These are phyloP conservation scores for Acleris sparsana DNA, from an alignment of 2,888 invertebrate genomes.

Conservation along the genomic window DNA sequence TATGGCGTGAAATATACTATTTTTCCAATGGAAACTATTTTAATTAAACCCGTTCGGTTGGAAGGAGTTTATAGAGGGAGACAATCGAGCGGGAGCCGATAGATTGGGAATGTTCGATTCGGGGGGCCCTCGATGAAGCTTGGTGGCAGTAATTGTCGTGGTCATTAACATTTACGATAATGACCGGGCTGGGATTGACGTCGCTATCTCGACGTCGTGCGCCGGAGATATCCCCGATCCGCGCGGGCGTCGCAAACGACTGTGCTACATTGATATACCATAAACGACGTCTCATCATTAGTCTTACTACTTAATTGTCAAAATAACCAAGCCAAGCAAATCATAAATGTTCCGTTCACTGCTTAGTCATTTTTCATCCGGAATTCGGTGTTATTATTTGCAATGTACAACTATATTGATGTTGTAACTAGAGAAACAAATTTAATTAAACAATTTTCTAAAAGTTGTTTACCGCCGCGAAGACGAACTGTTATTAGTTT, in stretches of 20 bases:
- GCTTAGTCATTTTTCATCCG: too few species aligned
- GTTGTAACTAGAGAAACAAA: too few species aligned
- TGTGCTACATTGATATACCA: constrained; percentile 26
- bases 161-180: constrained; percentile 82
- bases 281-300: constrained; percentile 20
- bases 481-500: too few species aligned
- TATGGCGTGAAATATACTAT: constrained; percentile 48
- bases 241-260: constrained; percentile 41
- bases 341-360: too few species aligned
- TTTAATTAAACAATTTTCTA: too few species aligned
- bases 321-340: not conserved
- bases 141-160: constrained; percentile 72
- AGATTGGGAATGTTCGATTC: constrained; percentile 75
- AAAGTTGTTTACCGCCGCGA: too few species aligned
- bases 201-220: constrained; percentile 59
- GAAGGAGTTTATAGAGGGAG: constrained; percentile 74
- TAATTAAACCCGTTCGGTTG: constrained; percentile 72
- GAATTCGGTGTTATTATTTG: too few species aligned
- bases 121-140: constrained; percentile 64
- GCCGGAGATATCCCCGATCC: constrained; percentile 60
- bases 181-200: constrained; percentile 71
- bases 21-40: constrained; percentile 76
- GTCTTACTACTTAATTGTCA: constrained; percentile 3
- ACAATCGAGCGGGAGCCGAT: constrained; percentile 64
- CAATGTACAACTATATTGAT: too few species aligned